These are phyloP conservation scores for Mnemiopsis leidyi DNA, from an alignment of 37 sponge, comb jelly and placozoan genomes.

Conservation along the genomic window DNA sequence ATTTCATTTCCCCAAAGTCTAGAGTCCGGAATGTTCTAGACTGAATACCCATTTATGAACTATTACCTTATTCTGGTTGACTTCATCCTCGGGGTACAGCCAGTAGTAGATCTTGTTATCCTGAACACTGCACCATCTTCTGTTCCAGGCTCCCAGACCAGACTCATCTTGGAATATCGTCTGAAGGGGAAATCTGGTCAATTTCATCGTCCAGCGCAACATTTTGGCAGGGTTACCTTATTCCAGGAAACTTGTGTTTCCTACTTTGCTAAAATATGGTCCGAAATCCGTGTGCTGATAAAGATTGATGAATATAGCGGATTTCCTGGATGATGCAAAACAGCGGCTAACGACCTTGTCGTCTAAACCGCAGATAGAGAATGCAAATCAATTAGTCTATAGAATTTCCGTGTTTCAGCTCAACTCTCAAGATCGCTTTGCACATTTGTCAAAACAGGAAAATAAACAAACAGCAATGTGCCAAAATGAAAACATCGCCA, in stretches of 20 bases:
- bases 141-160: conserved; percentile 58
- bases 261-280: too few relatives aligned
- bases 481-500: neutral
- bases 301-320: neutral
- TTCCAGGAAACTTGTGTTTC: too few relatives aligned
- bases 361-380: neutral
- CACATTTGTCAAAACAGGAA: neutral
- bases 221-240: neutral
- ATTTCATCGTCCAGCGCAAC: too few relatives aligned
- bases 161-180: conserved; percentile 64
- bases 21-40: neutral
- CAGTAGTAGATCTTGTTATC: conserved; percentile 66
- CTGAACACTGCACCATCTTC: conserved; percentile 61
- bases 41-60: neutral
- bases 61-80: conserved; percentile 57
- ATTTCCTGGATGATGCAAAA: neutral
- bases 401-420: neutral
- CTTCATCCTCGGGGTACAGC: conserved; percentile 61
- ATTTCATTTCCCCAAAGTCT: neutral
- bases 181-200: neutral
- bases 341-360: neutral
- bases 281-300: too few relatives aligned
- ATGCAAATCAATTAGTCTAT: neutral
- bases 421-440: neutral
- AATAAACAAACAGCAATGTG: neutral